Base-by-base conservation (phyloP, 2,797 vertebrate genomes). In the Rhabdomys pumilio region DNA sequence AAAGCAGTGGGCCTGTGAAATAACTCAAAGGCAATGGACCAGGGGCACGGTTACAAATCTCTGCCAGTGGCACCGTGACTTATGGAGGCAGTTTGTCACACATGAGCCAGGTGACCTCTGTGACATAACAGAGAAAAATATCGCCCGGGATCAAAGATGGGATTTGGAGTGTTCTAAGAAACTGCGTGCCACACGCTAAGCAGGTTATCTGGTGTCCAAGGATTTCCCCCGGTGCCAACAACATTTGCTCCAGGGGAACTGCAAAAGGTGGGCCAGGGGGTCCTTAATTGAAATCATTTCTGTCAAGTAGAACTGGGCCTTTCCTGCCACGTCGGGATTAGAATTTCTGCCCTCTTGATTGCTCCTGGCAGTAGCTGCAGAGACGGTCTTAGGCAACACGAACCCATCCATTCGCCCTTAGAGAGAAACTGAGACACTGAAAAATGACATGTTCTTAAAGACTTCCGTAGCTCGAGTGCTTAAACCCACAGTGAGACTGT, bases 11-110 rank as follows among this genome's bases (percentile, higher is more conserved):
- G 98, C 98, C 99, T 98, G 99, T 38, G 98, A 99, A 99, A 99
- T 99, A 99, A 99, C 99, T 99, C 99, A 99, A 99, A 99, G 99
- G 99, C 99, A 99, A 99, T 99, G 99, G 99, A 99, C 99, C 99
- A 99, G 99, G 99, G 99, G 99, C 99, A 98, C 98, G 98, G 99
- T 99, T 99, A 99, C 99, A 99, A 99, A 99, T 99, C 99, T 99
- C 99, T 99, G 99, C 99, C 99, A 99, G 98, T 98, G 98, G 99
- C 98, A 98, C 98, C 98, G 99, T 98, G 98, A 99, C 98, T 99
- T 99, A 99, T 99, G 98, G 98, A 97, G 98, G 99, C 99, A 99
- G 99, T 99, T 99, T 99, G 99, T 99, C 99, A 99, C 99, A 98
- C 98, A 98, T 97, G 98, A 98, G 99, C 98, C 98, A 98, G 98